A percentile compares a stretch with the other conserved stretches of the same genome.
Evolutionary conservation across 2,797 vertebrate genomes (phyloP).

Genomic region (Fundulus diaphanus): DNA sequence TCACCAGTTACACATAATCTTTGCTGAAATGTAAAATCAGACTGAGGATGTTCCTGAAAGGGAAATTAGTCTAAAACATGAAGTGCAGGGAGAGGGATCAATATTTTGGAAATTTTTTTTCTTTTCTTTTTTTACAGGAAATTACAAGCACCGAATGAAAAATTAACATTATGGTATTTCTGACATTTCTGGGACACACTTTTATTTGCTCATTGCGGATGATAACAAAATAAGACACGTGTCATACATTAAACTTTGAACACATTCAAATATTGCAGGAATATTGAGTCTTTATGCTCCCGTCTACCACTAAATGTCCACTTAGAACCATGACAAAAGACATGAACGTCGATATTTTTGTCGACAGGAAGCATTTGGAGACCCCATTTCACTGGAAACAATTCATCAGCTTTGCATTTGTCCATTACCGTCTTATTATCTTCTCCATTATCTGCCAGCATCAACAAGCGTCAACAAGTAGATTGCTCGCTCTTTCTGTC

Average conservation of each 20-base stretch:
- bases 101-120: not conserved
- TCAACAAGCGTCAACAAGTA: constrained; percentile 49
- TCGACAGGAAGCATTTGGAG: constrained; percentile 64
- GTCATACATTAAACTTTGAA: not conserved
- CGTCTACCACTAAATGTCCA: constrained; percentile 17
- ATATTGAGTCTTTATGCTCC: constrained; percentile 18
- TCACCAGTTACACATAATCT: not conserved
- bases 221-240: not conserved
- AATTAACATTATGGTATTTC: not conserved
- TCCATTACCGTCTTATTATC: constrained; percentile 71
- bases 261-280: not conserved
- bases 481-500: constrained; percentile 53
- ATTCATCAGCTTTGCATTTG: constrained; percentile 52
- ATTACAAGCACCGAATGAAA: not conserved
- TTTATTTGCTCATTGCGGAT: not conserved
- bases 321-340: constrained; percentile 40
- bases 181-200: not conserved
- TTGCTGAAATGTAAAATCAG: not conserved
- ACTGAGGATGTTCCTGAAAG: not conserved
- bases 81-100: not conserved
- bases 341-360: constrained; percentile 35
- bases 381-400: constrained; percentile 44
- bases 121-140: not conserved
- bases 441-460: constrained; percentile 67
- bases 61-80: not conserved